Evolutionary conservation across 2,113 vertebrate species (phyloP), one percentile per base, ranked within the genome.

Genomic region (cattle (Bos taurus)): DNA sequence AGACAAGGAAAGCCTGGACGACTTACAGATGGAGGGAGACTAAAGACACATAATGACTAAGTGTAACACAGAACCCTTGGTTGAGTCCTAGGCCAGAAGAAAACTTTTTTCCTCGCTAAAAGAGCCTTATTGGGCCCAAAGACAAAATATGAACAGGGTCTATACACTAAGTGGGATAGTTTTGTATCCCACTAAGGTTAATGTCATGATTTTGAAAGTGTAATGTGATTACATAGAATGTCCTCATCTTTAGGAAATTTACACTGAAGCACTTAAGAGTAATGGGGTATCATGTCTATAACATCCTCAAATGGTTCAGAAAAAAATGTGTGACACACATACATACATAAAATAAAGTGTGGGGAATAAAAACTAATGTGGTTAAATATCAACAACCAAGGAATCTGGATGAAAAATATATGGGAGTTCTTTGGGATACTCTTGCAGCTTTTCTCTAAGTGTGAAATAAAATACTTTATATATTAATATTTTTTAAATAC

Each of bases 131-230:
- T 50, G 52, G 54, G 28, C 62, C n/a, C 46, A 88, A 4, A 93
- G 83, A 30, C 23, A 89, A 96, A 84, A 94, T 83, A 46, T 94
- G n/a, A 93, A 92, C 56, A 30, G 11, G 33, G 36, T 57, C 52
- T 81, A 7, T 48, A 86, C 16, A 81, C 48, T 60, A 87, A 50
- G 62, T 80, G 36, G 54, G 50, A 82, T 23, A 67, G 81, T 87
- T 97, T 90, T 82, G 10, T 36, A 60, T 77, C 77, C 43, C 43
- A 43, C 43, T 43, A 86, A 80, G 78, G 40, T 91, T 59, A 83
- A 83, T 52, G 83, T 92, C 50, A 62, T 64, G 85, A 95, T 74
- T 94, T 95, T 95, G 71, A 95, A 64, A 40, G 56, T 95, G 9
- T 74, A 91, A 84, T 71, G 9, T 92, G 57, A 33, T 43, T 92